Evolutionary conservation across 37 sponge, comb jelly and placozoan species (phyloP).

Genomic region (Chondrilla cf. caribensis): DNA sequence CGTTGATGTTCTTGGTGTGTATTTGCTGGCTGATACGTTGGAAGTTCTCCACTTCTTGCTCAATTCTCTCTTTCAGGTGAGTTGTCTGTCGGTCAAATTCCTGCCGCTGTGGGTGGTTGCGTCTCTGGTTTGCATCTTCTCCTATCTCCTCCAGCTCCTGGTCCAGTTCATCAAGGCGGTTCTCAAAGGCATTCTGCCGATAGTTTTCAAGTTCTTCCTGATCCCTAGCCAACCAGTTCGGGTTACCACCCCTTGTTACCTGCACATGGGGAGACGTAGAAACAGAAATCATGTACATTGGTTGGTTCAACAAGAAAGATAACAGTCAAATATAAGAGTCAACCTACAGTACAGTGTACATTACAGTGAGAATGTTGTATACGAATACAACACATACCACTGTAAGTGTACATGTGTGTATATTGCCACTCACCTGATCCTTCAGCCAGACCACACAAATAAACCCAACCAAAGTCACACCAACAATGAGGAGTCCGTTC

Average conservation of each 20-base stretch:
- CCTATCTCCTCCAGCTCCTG: slow-evolving; percentile 23
- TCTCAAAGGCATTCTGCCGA: neutral
- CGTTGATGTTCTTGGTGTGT: slow-evolving; percentile 1
- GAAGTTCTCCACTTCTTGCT: neutral
- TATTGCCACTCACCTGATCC: slow-evolving; percentile 74
- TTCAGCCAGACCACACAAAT: slow-evolving; percentile 88
- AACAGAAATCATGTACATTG: neutral
- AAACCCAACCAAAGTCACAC: slow-evolving; percentile 70
- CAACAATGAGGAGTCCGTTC: slow-evolving; percentile 75
- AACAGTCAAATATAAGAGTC: neutral
- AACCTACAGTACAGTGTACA: too few relatives aligned
- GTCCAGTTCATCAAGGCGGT: slow-evolving; percentile 19
- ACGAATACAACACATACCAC: neutral
- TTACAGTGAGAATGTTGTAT: neutral
- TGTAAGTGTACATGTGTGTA: neutral
- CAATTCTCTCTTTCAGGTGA: neutral
- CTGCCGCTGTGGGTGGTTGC: slow-evolving; percentile 1
- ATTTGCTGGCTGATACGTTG: neutral
- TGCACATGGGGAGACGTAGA: neutral
- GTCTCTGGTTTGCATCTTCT: neutral
- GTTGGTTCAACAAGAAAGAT: neutral
- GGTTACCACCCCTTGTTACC: slow-evolving; percentile 11
- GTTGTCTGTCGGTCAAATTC: neutral
- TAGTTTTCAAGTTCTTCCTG: neutral
- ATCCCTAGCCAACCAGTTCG: slow-evolving; percentile 12